A percentile compares a stretch with the other conserved stretches of the same genome.
Conservation (phyloP, 2,888 invertebrate species). For the Leucophenga montana region DNA sequence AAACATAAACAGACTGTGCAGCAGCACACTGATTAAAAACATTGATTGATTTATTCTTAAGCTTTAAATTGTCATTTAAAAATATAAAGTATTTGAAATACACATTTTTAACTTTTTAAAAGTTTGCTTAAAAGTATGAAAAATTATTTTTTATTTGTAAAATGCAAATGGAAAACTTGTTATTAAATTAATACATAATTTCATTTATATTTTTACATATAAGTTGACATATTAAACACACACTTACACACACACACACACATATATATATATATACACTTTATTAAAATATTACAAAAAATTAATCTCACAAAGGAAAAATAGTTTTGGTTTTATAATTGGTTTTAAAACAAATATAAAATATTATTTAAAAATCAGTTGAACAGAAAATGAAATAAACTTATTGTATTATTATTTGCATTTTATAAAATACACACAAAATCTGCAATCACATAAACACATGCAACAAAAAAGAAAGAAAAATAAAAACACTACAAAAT, state of each 20-base stretch:
- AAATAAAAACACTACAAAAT: too few relatives aligned
- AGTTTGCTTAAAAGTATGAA: conserved; percentile 32
- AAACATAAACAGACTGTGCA: too few relatives aligned
- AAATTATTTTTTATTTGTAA: neutral
- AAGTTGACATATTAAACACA: conserved; percentile 38
- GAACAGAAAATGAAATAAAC: conserved; percentile 41
- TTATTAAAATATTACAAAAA: neutral
- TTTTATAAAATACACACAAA: conserved; percentile 51
- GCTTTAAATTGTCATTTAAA: conserved; percentile 28
- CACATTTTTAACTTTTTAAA: conserved; percentile 18
- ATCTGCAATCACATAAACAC: neutral
- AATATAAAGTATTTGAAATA: conserved; percentile 39
- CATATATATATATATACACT: conserved; percentile 33
- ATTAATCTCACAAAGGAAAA: conserved; percentile 17
- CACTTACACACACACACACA: conserved; percentile 41
- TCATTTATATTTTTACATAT: conserved; percentile 35
- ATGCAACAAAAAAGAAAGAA: conserved; percentile 34
- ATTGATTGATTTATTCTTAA: conserved; percentile 8
- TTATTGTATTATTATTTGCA: conserved; percentile 61
- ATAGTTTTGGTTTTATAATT: neutral
- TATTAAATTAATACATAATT: conserved; percentile 7
- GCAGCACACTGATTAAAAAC: too few relatives aligned
- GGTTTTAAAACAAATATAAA: neutral
- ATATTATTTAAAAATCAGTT: conserved; percentile 24
- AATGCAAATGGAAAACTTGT: conserved; percentile 37